phyloP scores from a whole-genome alignment of 2,888 invertebrate genomes.

The Cerastoderma edule region DNA sequence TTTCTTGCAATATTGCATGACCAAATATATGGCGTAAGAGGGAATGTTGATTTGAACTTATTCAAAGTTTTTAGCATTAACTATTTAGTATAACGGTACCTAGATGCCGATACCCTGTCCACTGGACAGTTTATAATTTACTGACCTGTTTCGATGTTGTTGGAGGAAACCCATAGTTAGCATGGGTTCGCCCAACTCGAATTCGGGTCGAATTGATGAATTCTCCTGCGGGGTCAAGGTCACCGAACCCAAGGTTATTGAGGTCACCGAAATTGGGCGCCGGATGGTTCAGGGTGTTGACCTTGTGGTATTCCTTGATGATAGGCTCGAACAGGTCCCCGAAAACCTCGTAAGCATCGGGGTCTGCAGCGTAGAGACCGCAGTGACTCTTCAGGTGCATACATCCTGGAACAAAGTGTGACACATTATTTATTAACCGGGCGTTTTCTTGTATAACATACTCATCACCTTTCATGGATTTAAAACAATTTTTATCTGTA shows the following conservation, averaged over 20 bases:
- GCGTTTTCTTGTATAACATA: too few species aligned
- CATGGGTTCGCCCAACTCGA: constrained; percentile 77
- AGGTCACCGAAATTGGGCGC: constrained; percentile 95
- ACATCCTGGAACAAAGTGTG: constrained; percentile 90
- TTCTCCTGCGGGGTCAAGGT: constrained; percentile 92
- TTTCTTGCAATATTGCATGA: too few species aligned
- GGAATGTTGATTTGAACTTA: too few species aligned
- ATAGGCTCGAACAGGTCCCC: constrained; percentile 73
- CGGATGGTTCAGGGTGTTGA: constrained; percentile 88
- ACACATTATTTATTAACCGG: too few species aligned
- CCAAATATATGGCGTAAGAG: too few species aligned
- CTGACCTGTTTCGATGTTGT: constrained; percentile 90
- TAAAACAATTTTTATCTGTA: too few species aligned
- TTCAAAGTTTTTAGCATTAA: too few species aligned
- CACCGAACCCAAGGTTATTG: constrained; percentile 89
- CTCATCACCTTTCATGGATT: too few species aligned
- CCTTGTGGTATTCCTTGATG: constrained; percentile 84
- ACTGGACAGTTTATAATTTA: too few species aligned
- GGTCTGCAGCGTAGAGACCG: constrained; percentile 77
- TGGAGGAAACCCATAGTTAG: constrained; percentile 84
- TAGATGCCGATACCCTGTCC: too few species aligned
- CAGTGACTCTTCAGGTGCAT: constrained; percentile 97
- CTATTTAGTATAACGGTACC: too few species aligned
- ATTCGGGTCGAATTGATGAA: constrained; percentile 87
- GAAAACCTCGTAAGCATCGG: constrained; percentile 75